Base-by-base conservation (phyloP, 1,140 invertebrate species). In the Heliconius eleuchia region DNA sequence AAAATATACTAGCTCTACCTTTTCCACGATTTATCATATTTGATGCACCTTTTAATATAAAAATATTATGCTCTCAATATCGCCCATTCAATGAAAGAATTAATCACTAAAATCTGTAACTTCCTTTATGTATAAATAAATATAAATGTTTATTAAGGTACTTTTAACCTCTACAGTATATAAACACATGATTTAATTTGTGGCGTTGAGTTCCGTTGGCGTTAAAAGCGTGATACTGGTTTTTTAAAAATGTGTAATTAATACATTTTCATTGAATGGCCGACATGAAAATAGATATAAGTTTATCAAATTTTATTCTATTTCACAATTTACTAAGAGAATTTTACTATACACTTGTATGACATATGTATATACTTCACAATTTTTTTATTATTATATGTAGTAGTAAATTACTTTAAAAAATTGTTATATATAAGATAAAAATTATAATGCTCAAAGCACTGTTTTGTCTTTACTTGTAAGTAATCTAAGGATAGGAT, bases 381-480 rank as follows among this genome's bases (percentile, higher is more conserved):
- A 66, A 78, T 78, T 46, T 73, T 73, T 76, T 76, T 30, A 30
- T 66, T 27, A 27, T 37, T 66, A 66, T 27, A 77, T 71, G 77
- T 73, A 71, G 37, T 78, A 75, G 46, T 75, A 71, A 66, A 60
- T n/a, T 73, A 34, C 71, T 50, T 66, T 55, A 55, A 74, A 74
- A 78, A 79, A 30, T 27, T 78, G 60, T 77, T 76, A 66, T 75
- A 55, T 66, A 18, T 80, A 75, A 16, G 52, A 55, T 37, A 23
- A 70, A 71, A 74, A 70, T 71, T 71, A 72, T 66, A 80, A 80
- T 75, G 78, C 78, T 80, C 78, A 80, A 80, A 79, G 74, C 66
- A 72, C 57, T 19, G n/a, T 73, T 73, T 79, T 34, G 11, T 52
- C 39, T 34, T 39, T 73, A 42, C 46, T 79, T 76, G 66, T 80